These are phyloP conservation scores for Drosophila mojavensis DNA, from an alignment of 1,140 invertebrate genomes.

Conservation along the genomic window DNA sequence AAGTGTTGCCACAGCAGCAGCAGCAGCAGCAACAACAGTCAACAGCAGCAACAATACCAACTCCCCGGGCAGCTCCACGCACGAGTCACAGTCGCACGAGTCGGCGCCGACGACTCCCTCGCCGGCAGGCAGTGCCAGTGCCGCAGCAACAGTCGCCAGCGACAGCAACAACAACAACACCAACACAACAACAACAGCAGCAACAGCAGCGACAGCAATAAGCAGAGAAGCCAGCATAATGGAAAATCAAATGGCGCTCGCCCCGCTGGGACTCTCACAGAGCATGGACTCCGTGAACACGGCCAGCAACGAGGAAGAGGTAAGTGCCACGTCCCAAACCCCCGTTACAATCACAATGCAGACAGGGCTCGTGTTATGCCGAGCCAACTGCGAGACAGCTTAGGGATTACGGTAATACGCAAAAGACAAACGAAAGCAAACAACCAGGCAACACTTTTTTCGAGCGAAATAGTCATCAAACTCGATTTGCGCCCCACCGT, in stretches of 20 bases:
- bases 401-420: constrained; percentile 13
- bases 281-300: constrained; percentile 97
- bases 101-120: constrained; percentile 79
- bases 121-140: constrained; percentile 63
- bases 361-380: background rate
- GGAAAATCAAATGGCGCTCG: constrained; percentile 83
- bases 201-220: constrained; percentile 39
- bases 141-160: constrained; percentile 57
- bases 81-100: constrained; percentile 74
- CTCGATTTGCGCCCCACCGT: constrained; percentile 4
- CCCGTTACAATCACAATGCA: background rate
- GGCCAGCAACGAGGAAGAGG: constrained; percentile 95
- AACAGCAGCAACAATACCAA: constrained; percentile 53
- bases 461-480: constrained; percentile 7
- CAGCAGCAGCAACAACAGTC: constrained; percentile 34
- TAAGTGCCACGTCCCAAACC: constrained; percentile 85
- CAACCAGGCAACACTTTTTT: constrained; percentile 5
- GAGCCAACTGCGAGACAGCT: constrained; percentile 13
- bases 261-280: constrained; percentile 87
- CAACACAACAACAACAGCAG: constrained; percentile 33
- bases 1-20: constrained; percentile 41
- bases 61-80: constrained; percentile 68
- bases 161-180: constrained; percentile 57
- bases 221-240: constrained; percentile 67
- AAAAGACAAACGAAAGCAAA: background rate